Conservation (phyloP, 2,797 vertebrate genomes). For the Eulemur mongoz region DNA sequence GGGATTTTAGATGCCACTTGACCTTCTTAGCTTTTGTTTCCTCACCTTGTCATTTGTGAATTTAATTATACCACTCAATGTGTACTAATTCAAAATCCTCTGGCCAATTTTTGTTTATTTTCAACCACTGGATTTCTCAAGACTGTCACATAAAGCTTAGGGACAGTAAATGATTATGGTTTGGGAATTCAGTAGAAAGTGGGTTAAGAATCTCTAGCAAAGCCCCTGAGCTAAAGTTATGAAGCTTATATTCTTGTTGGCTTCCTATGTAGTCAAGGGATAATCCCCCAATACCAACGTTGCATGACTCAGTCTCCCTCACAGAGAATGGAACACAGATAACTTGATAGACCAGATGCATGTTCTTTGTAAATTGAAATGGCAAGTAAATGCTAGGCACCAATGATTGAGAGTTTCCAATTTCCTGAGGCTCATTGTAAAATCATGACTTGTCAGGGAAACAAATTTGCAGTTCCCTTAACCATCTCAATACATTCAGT, state of each 20-base stretch:
- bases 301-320: neutral
- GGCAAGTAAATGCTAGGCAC: neutral
- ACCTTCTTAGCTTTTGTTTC: neutral
- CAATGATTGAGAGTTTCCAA: neutral
- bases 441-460: neutral
- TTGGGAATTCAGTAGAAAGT: neutral
- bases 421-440: neutral
- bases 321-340: neutral
- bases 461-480: neutral
- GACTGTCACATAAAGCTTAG: neutral
- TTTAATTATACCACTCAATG: neutral
- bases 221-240: neutral
- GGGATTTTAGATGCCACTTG: neutral
- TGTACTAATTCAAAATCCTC: neutral
- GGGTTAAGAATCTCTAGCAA: neutral
- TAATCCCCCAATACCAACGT: neutral
- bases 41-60: neutral
- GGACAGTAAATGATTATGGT: rapidly evolving
- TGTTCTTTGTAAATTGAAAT: constrained; percentile 26
- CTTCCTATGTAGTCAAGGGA: neutral
- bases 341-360: neutral
- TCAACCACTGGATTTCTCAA: neutral
- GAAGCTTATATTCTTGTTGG: neutral
- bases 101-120: neutral
- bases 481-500: neutral